Evolutionary conservation across 2,888 invertebrate species (phyloP), one percentile per base, ranked within the genome.

Genomic region (Lydus trimaculatus): DNA sequence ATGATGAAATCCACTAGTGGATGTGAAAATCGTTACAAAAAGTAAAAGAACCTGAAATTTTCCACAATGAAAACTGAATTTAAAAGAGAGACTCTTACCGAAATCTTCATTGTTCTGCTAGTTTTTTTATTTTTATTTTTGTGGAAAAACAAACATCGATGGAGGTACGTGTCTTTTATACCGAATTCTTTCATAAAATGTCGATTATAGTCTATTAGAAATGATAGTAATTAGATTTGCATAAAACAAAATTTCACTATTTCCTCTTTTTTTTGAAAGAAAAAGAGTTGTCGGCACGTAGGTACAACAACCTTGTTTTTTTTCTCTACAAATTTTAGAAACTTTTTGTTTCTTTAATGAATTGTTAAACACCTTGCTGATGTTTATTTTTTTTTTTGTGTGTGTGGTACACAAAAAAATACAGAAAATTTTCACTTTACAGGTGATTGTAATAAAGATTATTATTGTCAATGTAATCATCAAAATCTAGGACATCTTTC

Each of bases 391-490:
- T 39, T 43, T n/a, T 7, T 6, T 43, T 6, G n/a, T 48, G 9
- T 4, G 20, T 17, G 39, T 43, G 7, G 4, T n/a, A 39, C 15
- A 6, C 2, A 28, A 28, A 28, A 28, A 28, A 28, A 4, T 43
- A 17, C 2, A 4, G n/a, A 43, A 48, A 23, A 25, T 5, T 56
- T 56, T 56, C 56, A 56, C 56, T 13, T 13, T 8, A 56, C 56
- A 56, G 20, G 48, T 48, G 48, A 48, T 23, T 9, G 20, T 48
- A 48, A 23, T 48, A 25, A 52, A 56, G 56, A 56, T 48, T 17
- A 43, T 43, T 6, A 28, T 48, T 25, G 56, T 56, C 56, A 56
- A 56, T 25, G 56, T 25, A 56, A 25, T 56, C 56, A 56, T 56
- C 56, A 23, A 25, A 56, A 43, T 20, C 56, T 56, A 56, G 56